Evolutionary conservation across 2,888 invertebrate species (phyloP).

Genomic region (Pollenia angustigena): DNA sequence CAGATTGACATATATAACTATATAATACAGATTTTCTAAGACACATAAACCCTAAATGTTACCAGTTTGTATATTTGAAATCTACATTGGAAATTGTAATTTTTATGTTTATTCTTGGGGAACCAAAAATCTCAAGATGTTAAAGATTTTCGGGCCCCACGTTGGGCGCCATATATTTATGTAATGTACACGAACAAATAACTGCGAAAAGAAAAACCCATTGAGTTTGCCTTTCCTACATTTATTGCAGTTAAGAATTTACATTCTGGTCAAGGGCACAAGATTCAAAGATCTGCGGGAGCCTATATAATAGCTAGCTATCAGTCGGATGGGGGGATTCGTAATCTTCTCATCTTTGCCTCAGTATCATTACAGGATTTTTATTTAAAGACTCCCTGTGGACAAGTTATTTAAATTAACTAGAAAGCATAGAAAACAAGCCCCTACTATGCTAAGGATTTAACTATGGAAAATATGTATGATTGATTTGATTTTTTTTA

Average conservation of each 20-base stretch:
- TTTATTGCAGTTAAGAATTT: neutral
- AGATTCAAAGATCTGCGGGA: neutral
- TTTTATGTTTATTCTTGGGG: neutral
- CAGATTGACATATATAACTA: neutral
- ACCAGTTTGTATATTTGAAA: no score
- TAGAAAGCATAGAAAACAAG: neutral
- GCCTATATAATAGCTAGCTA: neutral
- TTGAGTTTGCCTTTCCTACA: neutral
- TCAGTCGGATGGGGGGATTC: neutral
- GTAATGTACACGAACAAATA: neutral
- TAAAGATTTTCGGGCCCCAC: neutral
- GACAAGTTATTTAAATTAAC: neutral
- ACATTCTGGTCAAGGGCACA: neutral
- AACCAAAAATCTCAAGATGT: neutral
- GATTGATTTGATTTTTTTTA: neutral
- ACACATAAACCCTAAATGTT: no score
- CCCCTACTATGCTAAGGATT: neutral
- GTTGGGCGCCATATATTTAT: neutral
- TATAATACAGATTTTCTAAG: neutral
- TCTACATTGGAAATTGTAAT: no score
- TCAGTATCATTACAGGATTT: neutral
- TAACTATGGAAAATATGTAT: neutral
- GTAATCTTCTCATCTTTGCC: neutral
- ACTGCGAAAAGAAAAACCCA: neutral
- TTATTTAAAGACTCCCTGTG: neutral